Conservation (phyloP, 2,113 vertebrate species). For the Sula dactylatra region DNA sequence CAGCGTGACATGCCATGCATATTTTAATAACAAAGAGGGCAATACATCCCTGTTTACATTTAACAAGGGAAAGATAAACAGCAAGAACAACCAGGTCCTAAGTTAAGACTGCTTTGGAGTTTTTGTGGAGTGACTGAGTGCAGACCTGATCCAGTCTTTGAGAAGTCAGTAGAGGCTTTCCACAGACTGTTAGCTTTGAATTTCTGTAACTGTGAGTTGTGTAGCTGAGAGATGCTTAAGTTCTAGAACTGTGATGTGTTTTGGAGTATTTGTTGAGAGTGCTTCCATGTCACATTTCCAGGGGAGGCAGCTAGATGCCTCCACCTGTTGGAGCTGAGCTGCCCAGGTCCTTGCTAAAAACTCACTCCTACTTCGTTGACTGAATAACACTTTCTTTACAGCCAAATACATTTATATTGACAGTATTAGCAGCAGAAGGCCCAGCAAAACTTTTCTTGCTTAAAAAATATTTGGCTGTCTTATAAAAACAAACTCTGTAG, state of each 20-base stretch:
- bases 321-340: background rate
- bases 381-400: background rate
- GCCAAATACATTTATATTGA: background rate
- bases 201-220: background rate
- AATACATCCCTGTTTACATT: background rate
- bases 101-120: background rate
- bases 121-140: background rate
- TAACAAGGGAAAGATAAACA: slow-evolving; percentile 7
- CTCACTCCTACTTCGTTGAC: background rate
- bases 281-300: background rate
- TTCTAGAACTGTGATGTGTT: background rate
- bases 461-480: background rate
- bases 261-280: background rate
- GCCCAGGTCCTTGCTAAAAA: background rate
- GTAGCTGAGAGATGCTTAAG: background rate
- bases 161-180: background rate
- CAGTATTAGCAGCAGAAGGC: background rate
- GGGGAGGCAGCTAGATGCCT: background rate
- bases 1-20: background rate
- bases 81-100: background rate
- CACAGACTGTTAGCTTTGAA: background rate
- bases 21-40: slow-evolving; percentile 32
- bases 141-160: background rate
- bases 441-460: background rate
- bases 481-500: background rate